Base-by-base conservation (phyloP, 2,888 invertebrate genomes). In the Caradrina kadenii region DNA sequence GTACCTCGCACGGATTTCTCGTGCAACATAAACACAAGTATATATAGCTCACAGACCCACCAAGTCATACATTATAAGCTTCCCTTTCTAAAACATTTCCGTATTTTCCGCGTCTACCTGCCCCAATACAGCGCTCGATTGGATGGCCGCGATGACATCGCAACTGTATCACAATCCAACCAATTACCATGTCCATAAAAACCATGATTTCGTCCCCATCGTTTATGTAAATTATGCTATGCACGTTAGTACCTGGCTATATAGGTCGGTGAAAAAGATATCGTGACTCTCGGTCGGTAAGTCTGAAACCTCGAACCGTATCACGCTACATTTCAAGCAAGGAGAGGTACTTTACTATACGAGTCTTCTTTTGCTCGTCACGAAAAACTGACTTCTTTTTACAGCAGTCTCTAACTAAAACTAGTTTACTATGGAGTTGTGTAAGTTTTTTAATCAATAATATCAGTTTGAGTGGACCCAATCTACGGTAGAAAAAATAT, bases 361-460 rank as follows among this genome's bases (percentile, higher is more conserved):
- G 91, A 94, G 94, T 93, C 89, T 91, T 84, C 87, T 91, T 89
- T 89, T 89, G 91, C 88, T 89, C 92, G 93, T 90, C 91, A 91
- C 83, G 87, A 86, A 80, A 88, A 86, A 84, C 87, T 86, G 93
- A 90, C 88, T 89, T 87, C 80, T 85, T 80, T 76, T 61, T 70
- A 52, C 50, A 56, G 64, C 64, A 78, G 73, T 64, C 61, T 61
- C 39, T 21, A 53, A 62, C 53, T 70, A 63, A 11, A 72, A 49
- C 55, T 72, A 61, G 42, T 63, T 77, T 69, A 77, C 72, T 65
- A 89, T 92, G 90, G 86, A 86, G 76, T 88, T 91, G 82, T 89
- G 92, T 93, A 87, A 91, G 92, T 89, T 7, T 61, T 56, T 15
- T 19, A 53, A n/a, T 45, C 45, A 35, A 15, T 45, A 31, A n/a